phyloP scores from a whole-genome alignment of 2,113 vertebrate species.

The Melierax canorus region DNA sequence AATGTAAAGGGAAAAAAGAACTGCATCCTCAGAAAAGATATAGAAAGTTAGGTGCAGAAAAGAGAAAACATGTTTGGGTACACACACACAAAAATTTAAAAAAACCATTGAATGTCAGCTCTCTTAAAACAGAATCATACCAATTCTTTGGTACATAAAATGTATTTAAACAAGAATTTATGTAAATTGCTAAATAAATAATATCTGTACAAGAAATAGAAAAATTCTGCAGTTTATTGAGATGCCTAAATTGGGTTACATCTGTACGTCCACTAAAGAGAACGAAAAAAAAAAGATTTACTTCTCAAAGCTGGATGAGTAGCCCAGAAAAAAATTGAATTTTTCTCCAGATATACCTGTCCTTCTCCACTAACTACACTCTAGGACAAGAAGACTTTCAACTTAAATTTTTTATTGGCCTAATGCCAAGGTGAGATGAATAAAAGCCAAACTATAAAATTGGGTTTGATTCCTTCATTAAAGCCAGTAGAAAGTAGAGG shows the following conservation, averaged over 20 bases:
- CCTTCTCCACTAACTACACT: not conserved
- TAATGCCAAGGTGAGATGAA: not conserved
- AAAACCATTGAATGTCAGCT: not conserved
- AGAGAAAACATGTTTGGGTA: not conserved
- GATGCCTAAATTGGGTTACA: not conserved
- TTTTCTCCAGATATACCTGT: not conserved
- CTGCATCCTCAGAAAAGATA: not conserved
- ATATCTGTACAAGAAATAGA: not conserved
- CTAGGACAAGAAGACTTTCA: not conserved
- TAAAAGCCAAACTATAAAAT: not conserved
- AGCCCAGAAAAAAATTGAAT: not conserved
- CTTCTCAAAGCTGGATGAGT: not conserved
- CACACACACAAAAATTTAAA: too few species aligned
- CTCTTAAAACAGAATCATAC: not conserved
- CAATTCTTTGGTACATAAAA: not conserved
- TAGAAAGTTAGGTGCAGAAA: not conserved
- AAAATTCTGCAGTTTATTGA: not conserved
- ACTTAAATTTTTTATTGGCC: not conserved
- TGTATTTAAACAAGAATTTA: fast-evolving
- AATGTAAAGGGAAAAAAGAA: not conserved
- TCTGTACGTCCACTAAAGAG: fast-evolving
- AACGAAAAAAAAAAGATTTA: not conserved
- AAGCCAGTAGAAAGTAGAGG: not conserved
- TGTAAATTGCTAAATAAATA: not conserved
- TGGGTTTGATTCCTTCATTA: not conserved